These are phyloP conservation scores for Rhynchotus rufescens DNA, from an alignment of 2,797 vertebrate species.

Conservation along the genomic window DNA sequence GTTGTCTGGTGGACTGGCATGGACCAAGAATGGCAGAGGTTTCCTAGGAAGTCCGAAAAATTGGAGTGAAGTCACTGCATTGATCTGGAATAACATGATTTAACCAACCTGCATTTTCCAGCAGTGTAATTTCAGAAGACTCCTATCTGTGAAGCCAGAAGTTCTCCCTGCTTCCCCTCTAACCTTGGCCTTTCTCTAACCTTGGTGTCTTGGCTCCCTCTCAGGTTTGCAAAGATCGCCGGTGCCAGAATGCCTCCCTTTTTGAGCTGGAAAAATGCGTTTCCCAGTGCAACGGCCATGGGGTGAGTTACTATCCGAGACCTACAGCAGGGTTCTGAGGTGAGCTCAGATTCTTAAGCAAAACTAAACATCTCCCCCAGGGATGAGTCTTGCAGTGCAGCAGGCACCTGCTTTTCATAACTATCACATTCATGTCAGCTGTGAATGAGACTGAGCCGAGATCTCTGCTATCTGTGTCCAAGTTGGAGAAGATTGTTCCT, in stretches of 20 bases:
- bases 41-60: neutral
- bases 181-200: neutral
- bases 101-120: neutral
- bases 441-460: neutral
- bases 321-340: neutral
- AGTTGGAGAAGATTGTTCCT: neutral
- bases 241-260: constrained; percentile 90
- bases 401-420: neutral
- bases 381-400: neutral
- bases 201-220: neutral
- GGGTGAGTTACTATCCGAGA: constrained; percentile 79
- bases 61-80: accelerated
- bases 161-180: accelerated
- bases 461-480: accelerated
- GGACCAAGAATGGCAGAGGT: neutral
- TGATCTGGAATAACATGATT: accelerated
- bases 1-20: accelerated
- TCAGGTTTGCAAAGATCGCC: constrained; percentile 91
- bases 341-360: neutral
- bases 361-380: neutral
- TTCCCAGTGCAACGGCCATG: constrained; percentile 84
- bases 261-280: constrained; percentile 87
- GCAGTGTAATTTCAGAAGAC: accelerated
- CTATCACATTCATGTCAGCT: neutral
- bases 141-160: neutral